These are phyloP conservation scores for Ligdia adustata DNA, from an alignment of 2,888 invertebrate species.

Conservation along the genomic window DNA sequence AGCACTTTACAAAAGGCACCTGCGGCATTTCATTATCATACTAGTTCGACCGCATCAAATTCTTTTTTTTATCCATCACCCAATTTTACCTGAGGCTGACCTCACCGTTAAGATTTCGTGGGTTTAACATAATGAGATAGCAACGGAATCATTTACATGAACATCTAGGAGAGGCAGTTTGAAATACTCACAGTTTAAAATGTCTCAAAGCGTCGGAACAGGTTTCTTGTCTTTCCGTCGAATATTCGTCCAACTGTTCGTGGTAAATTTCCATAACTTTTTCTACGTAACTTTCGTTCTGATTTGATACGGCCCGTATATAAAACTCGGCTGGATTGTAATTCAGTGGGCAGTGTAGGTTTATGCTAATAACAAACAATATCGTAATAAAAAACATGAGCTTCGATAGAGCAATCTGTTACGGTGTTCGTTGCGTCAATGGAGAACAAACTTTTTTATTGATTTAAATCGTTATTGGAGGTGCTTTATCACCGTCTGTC, in stretches of 20 bases:
- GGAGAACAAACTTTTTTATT: conserved; percentile 6
- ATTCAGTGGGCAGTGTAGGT: conserved; percentile 86
- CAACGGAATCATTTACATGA: conserved; percentile 11
- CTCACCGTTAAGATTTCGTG: conserved; percentile 18
- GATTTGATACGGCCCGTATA: conserved; percentile 79
- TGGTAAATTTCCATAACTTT: conserved; percentile 50
- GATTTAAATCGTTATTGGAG: conserved; percentile 16
- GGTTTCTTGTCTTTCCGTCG: conserved; percentile 25
- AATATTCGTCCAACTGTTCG: conserved; percentile 33
- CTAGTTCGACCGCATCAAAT: conserved; percentile 17
- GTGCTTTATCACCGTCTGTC: conserved; percentile 9
- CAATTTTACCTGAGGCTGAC: conserved; percentile 15
- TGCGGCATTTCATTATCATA: conserved; percentile 21
- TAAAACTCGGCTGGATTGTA: conserved; percentile 95
- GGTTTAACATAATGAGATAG: conserved; percentile 11
- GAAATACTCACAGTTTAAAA: conserved; percentile 45
- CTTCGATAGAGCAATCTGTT: neutral
- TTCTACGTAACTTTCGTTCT: conserved; percentile 35
- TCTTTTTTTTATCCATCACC: conserved; percentile 20
- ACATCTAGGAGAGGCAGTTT: too few species aligned
- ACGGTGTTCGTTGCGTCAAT: conserved; percentile 1
- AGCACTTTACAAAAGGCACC: conserved; percentile 10
- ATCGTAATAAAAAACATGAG: conserved; percentile 7
- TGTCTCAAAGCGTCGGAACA: conserved; percentile 30
- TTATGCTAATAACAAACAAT: conserved; percentile 75